phyloP scores from a whole-genome alignment of 2,113 vertebrate species.

The Galeopterus variegatus region DNA sequence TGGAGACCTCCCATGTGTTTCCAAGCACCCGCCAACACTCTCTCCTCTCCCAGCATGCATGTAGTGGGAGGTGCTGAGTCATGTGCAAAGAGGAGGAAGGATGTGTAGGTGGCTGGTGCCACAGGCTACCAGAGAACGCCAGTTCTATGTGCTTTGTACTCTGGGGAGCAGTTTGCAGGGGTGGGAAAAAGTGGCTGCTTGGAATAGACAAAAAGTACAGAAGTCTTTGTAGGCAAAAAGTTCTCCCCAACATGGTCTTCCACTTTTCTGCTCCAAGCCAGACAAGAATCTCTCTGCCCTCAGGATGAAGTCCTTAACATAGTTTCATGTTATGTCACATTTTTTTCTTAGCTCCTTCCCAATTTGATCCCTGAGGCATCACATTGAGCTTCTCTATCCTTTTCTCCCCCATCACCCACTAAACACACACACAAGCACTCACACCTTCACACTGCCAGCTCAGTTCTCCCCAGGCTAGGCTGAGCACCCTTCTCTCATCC shows the following conservation, averaged over 20 bases:
- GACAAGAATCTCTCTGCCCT: neutral
- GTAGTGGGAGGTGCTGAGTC: neutral
- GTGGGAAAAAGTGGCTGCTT: slow-evolving; percentile 60
- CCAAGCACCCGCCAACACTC: neutral
- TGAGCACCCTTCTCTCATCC: neutral
- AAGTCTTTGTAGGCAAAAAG: neutral
- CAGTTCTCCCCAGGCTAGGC: neutral
- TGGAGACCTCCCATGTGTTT: neutral
- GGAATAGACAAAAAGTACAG: slow-evolving; percentile 52
- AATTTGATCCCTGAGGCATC: neutral
- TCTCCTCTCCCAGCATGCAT: neutral
- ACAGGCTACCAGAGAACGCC: neutral
- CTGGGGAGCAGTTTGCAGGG: slow-evolving; percentile 9
- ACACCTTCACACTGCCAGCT: neutral
- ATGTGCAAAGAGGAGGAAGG: neutral
- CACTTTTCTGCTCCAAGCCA: neutral
- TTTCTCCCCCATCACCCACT: too few relatives aligned
- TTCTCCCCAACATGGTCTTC: neutral
- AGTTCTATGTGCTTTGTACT: slow-evolving; percentile 1
- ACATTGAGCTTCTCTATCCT: too few relatives aligned
- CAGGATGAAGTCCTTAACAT: neutral
- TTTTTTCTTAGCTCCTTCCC: neutral
- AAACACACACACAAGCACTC: neutral
- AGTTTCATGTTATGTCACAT: neutral
- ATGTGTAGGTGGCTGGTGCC: slow-evolving; percentile 9